phyloP scores from a whole-genome alignment of 2,888 invertebrate genomes.

The Lasioglossum vierecki region DNA sequence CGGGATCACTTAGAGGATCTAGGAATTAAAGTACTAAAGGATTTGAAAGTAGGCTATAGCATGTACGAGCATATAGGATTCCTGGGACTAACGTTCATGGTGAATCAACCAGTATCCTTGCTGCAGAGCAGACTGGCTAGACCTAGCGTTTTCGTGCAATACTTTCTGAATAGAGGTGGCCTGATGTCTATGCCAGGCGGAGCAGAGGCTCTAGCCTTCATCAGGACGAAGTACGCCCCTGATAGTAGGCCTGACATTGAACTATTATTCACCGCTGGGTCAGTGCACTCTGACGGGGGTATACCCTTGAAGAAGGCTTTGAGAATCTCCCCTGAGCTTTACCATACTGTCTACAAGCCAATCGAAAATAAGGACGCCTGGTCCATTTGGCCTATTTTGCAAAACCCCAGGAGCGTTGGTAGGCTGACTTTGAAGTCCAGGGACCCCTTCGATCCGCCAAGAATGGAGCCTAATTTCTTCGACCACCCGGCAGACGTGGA shows the following conservation, averaged over 20 bases:
- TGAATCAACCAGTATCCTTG: conserved; percentile 87
- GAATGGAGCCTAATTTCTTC: conserved; percentile 93
- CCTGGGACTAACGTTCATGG: conserved; percentile 88
- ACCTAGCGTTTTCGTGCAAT: conserved; percentile 79
- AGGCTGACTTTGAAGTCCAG: conserved; percentile 88
- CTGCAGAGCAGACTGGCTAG: conserved; percentile 68
- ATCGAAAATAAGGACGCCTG: conserved; percentile 84
- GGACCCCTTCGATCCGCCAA: conserved; percentile 90
- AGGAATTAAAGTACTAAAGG: conserved; percentile 86
- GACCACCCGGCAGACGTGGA: conserved; percentile 85
- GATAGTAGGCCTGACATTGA: conserved; percentile 82
- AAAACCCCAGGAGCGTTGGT: conserved; percentile 90
- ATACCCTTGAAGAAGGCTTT: conserved; percentile 78
- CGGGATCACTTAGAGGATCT: conserved; percentile 86
- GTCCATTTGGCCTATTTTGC: conserved; percentile 88
- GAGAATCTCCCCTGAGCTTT: conserved; percentile 81
- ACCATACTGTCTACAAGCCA: conserved; percentile 83
- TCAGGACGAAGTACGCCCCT: conserved; percentile 83
- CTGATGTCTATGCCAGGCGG: conserved; percentile 83
- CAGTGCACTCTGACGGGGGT: conserved; percentile 85
- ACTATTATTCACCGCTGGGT: conserved; percentile 85
- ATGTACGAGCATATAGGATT: conserved; percentile 89
- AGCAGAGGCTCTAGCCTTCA: conserved; percentile 83
- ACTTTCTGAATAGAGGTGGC: conserved; percentile 79
- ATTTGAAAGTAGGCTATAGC: conserved; percentile 88